phyloP scores from a whole-genome alignment of 2,113 vertebrate species.

The Hemicordylus capensis region DNA sequence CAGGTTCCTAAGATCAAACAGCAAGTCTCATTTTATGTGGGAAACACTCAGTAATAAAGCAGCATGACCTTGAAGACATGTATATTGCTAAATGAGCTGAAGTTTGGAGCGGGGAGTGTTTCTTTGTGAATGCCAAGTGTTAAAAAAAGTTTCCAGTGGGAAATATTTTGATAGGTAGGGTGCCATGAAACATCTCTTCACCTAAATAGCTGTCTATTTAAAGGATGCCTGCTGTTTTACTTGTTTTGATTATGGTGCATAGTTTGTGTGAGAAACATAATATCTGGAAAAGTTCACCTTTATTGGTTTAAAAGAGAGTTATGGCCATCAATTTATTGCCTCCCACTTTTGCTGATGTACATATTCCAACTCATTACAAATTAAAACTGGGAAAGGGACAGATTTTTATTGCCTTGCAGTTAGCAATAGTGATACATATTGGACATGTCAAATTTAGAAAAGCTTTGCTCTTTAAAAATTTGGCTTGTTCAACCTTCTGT shows the following conservation, averaged over 20 bases:
- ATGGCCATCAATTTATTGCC: conserved; percentile 22
- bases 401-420: conserved; percentile 27
- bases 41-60: conserved; percentile 29
- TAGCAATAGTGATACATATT: neutral
- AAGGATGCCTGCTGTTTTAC: conserved; percentile 38
- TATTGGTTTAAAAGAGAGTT: conserved; percentile 14
- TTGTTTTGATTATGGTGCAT: conserved; percentile 57
- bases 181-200: conserved; percentile 33
- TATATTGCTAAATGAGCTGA: conserved; percentile 12
- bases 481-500: conserved; percentile 17
- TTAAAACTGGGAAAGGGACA: neutral
- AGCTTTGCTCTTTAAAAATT: conserved; percentile 16
- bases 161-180: conserved; percentile 31
- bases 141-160: conserved; percentile 47
- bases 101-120: conserved; percentile 51
- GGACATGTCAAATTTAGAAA: conserved; percentile 28
- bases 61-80: conserved; percentile 41
- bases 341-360: conserved; percentile 29
- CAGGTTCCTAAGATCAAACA: neutral
- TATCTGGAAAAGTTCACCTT: conserved; percentile 48
- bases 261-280: conserved; percentile 47
- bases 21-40: neutral
- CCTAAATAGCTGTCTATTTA: conserved; percentile 39
- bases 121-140: conserved; percentile 22
- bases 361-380: conserved; percentile 18